These are phyloP conservation scores for Ctenomys sociabilis DNA, from an alignment of 2,113 vertebrate genomes.

Conservation along the genomic window DNA sequence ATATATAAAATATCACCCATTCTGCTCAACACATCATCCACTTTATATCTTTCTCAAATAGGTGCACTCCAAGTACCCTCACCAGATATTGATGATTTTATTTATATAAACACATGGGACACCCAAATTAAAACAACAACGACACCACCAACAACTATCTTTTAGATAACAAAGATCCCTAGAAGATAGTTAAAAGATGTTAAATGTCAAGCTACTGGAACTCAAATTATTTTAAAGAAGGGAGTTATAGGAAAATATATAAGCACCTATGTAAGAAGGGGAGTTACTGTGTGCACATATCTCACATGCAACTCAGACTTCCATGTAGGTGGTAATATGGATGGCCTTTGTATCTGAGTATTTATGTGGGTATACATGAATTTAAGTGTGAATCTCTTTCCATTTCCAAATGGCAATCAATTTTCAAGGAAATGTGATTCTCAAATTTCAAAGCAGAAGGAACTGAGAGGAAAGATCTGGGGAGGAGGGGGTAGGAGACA, in stretches of 20 bases:
- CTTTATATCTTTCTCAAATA: not conserved
- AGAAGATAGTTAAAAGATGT: not conserved
- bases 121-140: not conserved
- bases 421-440: not conserved
- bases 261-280: not conserved
- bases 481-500: constrained; percentile 35
- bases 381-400: not conserved
- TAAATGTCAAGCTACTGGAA: too few species aligned
- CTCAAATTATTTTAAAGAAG: not conserved
- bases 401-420: too few species aligned
- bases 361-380: not conserved
- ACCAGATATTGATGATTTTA: not conserved
- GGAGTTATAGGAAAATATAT: not conserved
- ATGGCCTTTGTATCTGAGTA: not conserved
- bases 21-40: not conserved
- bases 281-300: not conserved
- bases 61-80: not conserved
- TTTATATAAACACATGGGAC: not conserved
- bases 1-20: not conserved
- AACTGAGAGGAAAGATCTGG: not conserved
- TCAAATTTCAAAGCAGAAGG: not conserved
- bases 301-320: not conserved
- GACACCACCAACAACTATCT: not conserved
- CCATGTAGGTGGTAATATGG: not conserved
- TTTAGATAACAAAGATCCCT: not conserved